Evolutionary conservation across 2,797 vertebrate genomes (phyloP).

Genomic region (Sebastes matsubarae): DNA sequence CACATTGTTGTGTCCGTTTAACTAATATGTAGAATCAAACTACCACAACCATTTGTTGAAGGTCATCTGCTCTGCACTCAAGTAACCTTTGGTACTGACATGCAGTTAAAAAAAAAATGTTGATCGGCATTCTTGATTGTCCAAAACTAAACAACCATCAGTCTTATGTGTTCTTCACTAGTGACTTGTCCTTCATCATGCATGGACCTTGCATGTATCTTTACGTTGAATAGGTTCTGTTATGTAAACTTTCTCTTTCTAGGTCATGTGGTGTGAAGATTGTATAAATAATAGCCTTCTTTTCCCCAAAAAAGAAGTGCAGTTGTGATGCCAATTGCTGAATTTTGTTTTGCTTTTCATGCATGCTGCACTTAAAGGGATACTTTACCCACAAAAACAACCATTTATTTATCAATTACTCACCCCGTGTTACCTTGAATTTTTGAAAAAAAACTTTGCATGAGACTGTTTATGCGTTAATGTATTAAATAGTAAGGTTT

Average conservation of each 20-base stretch:
- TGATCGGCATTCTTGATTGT: conserved; percentile 5
- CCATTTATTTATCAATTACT: background rate
- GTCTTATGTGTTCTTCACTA: conserved; percentile 33
- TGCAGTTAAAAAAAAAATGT: conserved; percentile 20
- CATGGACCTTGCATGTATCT: conserved; percentile 58
- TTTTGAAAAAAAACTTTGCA: background rate
- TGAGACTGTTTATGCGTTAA: too few relatives aligned
- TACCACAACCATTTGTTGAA: background rate
- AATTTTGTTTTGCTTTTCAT: background rate
- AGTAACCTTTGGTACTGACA: conserved; percentile 14
- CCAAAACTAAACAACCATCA: conserved; percentile 1
- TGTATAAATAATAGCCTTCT: conserved; percentile 34
- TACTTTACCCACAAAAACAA: background rate
- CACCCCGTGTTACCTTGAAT: background rate
- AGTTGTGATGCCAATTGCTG: background rate
- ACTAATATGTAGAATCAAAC: background rate
- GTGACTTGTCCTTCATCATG: conserved; percentile 40
- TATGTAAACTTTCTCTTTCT: conserved; percentile 4
- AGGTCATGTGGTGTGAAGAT: conserved; percentile 31
- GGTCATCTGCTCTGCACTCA: background rate
- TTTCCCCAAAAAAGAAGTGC: conserved; percentile 54
- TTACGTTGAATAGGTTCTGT: background rate
- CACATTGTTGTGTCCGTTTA: conserved; percentile 15
- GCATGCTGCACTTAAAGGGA: background rate
- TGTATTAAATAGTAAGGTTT: too few relatives aligned